Base-by-base conservation (phyloP, 2,113 vertebrate species). In the Lasiurus cinereus region DNA sequence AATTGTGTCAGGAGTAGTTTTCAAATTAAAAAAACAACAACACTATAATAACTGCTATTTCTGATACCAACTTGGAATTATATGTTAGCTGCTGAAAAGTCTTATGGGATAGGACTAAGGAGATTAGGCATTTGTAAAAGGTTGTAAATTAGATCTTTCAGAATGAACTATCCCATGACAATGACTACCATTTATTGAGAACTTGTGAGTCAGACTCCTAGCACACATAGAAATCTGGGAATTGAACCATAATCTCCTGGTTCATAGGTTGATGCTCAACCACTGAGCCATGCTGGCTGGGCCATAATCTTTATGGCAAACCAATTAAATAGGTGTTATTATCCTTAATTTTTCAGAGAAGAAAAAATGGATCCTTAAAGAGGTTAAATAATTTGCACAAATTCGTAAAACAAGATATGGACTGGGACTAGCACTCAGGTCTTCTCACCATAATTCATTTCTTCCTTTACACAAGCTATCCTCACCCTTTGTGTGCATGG, bases 1-100 rank as follows among this genome's bases (percentile, higher is more conserved):
- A 88, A 89, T 91, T 83, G 64, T 94, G 70, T 83, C 59, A 73
- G 70, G 79, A 31, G 82, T 6, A 56, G 3, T 94, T 97, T 93
- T 22, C 93, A 89, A 90, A 69, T 74, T 18, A 19, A 62, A 62
- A 59, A 92, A 89, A 9, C 95, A 77, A 89, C 10, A 3, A 3
- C 39, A 39, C 46, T 90, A 11, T 67, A 93, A 77, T 92, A 93
- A 77, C 27, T n/a, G 21, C 86, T 87, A 69, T 24, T 83, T 93
- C 54, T 90, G 36, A 72, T 54, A 46, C 31, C 13, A 93, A 62
- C 2, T 24, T 87, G 48, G 66, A 93, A 77, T 85, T 56, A 13
- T 31, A 14, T 59, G 72, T 46, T 15, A 80, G 66, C 48, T 85
- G 33, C 67, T 78, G 19, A 64, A 67, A 76, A 94, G 9, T 72